These are phyloP conservation scores for Parascotia fuliginaria DNA, from an alignment of 2,888 invertebrate genomes.

Conservation along the genomic window DNA sequence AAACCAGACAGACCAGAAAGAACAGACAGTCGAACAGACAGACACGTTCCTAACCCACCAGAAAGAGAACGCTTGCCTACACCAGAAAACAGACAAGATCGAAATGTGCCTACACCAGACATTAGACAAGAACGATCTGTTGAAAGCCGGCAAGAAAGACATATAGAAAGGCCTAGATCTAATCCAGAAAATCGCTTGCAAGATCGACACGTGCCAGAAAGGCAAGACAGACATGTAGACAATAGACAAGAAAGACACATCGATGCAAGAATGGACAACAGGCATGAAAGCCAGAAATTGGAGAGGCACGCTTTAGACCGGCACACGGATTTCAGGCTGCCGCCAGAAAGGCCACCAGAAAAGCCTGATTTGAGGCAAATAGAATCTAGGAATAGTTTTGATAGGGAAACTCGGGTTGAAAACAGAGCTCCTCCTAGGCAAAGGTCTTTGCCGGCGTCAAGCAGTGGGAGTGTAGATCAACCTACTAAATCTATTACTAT, in stretches of 20 bases:
- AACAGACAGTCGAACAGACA: conserved; percentile 25
- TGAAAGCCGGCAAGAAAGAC: conserved; percentile 18
- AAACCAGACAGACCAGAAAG: conserved; percentile 12
- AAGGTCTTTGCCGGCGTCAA: conserved; percentile 71
- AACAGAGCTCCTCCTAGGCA: conserved; percentile 74
- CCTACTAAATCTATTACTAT: conserved; percentile 86
- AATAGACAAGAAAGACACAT: too few species aligned
- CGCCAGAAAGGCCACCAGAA: conserved; percentile 64
- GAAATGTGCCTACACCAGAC: conserved; percentile 22
- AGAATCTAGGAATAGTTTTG: conserved; percentile 46
- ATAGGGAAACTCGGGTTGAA: conserved; percentile 55
- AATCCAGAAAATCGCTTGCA: conserved; percentile 23
- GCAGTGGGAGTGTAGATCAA: conserved; percentile 66
- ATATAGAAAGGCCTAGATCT: conserved; percentile 11
- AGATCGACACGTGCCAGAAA: conserved; percentile 17
- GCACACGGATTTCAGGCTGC: conserved; percentile 48
- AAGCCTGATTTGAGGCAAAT: conserved; percentile 47
- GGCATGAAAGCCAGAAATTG: conserved; percentile 32
- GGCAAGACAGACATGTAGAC: conserved; percentile 8
- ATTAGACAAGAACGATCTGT: conserved; percentile 38
- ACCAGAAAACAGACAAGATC: conserved; percentile 26
- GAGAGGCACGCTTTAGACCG: conserved; percentile 39
- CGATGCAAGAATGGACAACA: too few species aligned
- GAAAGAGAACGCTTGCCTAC: conserved; percentile 36
- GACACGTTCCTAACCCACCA: conserved; percentile 29